Percentiles rank a stretch among this genome's conserved stretches.
phyloP scores from a whole-genome alignment of 2,888 invertebrate genomes.

The Eristalinus aeneus region DNA sequence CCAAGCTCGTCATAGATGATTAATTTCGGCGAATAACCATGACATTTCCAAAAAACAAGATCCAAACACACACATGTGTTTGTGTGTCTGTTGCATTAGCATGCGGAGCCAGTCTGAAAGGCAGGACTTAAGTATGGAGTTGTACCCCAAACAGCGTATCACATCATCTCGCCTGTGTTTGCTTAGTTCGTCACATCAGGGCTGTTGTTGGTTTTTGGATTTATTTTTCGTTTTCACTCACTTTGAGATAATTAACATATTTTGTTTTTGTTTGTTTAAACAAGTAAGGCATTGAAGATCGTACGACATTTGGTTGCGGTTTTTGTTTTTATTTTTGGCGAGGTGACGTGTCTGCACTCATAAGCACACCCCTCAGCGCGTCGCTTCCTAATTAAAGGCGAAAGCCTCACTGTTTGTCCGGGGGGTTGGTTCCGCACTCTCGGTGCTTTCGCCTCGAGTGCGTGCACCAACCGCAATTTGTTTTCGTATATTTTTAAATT shows the following conservation, averaged over 20 bases:
- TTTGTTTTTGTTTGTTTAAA: constrained; percentile 20
- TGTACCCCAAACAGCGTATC: not conserved
- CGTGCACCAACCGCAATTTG: not conserved
- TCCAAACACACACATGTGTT: not conserved
- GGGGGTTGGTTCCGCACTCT: not conserved
- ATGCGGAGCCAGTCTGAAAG: not conserved
- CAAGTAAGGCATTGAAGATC: constrained; percentile 21
- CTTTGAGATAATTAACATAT: constrained; percentile 37
- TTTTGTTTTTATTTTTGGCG: not conserved
- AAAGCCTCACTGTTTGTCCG: constrained; percentile 29
- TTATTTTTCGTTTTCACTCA: not conserved
- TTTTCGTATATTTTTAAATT: constrained; percentile 20
- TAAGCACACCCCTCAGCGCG: constrained; percentile 37
- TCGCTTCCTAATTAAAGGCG: constrained; percentile 57
- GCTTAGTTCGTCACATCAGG: not conserved
- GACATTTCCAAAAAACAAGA: constrained; percentile 18
- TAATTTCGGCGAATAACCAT: constrained; percentile 4
- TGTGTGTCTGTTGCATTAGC: not conserved
- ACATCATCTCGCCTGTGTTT: not conserved
- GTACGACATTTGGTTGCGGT: constrained; percentile 5
- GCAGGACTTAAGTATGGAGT: not conserved
- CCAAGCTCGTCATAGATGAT: constrained; percentile 30
- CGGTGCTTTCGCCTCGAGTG: constrained; percentile 1
- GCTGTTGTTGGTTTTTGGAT: not conserved
- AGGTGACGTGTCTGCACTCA: constrained; percentile 25